Percentiles rank a stretch among this genome's conserved stretches.
Evolutionary conservation across 2,888 invertebrate genomes (phyloP).

Genomic region (Nomada hirtipes): DNA sequence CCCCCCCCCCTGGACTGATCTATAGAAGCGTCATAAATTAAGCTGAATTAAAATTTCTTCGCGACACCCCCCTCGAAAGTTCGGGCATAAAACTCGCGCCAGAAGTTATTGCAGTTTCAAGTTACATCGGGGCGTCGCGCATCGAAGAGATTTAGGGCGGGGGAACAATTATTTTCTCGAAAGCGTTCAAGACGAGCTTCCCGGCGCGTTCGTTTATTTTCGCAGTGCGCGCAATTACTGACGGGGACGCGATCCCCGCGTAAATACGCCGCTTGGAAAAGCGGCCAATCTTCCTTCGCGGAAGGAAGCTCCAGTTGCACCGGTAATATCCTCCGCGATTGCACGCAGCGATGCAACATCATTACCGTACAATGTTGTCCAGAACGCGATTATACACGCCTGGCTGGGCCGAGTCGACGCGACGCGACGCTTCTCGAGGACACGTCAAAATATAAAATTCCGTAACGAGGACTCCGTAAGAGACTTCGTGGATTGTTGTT

Average conservation of each 20-base stretch:
- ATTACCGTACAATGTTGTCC: conserved; percentile 45
- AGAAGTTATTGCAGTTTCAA: conserved; percentile 36
- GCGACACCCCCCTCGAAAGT: conserved; percentile 7
- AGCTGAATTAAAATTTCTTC: conserved; percentile 29
- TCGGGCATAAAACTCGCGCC: conserved; percentile 14
- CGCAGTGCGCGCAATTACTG: conserved; percentile 4
- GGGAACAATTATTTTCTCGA: conserved; percentile 20
- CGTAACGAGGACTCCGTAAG: neutral
- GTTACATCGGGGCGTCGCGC: conserved; percentile 19
- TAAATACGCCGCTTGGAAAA: conserved; percentile 30
- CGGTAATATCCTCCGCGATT: conserved; percentile 5
- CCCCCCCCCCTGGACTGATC: neutral
- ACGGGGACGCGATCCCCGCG: neutral
- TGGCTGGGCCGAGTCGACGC: conserved; percentile 9
- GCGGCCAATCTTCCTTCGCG: conserved; percentile 20
- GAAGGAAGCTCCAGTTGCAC: neutral
- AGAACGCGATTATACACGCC: conserved; percentile 48
- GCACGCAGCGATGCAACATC: conserved; percentile 43
- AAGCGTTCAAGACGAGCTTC: conserved; percentile 2
- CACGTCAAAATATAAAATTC: conserved; percentile 34
- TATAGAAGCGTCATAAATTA: conserved; percentile 12
- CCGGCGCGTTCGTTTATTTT: conserved; percentile 19
- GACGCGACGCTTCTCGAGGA: neutral
- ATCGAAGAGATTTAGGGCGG: neutral
- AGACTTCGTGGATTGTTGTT: conserved; percentile 6